A percentile compares a stretch with the other conserved stretches of the same genome.
Evolutionary conservation across 1,140 invertebrate genomes (phyloP).

Genomic region (Drosophila trapezifrons): DNA sequence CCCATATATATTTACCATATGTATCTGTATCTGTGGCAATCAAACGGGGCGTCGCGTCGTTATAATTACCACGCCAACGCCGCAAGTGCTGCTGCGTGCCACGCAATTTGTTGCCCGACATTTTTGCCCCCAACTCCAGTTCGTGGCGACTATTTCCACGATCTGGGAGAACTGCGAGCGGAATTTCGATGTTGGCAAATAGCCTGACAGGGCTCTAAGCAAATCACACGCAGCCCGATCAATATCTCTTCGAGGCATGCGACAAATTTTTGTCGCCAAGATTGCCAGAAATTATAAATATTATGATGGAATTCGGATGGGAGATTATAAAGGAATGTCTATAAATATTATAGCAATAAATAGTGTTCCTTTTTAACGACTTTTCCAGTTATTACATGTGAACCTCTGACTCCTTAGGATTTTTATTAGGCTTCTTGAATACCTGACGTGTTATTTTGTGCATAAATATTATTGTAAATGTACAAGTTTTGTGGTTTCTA

Average conservation of each 20-base stretch:
- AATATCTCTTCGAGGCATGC: constrained; percentile 36
- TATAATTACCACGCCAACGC: constrained; percentile 69
- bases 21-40: constrained; percentile 53
- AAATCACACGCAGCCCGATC: constrained; percentile 69
- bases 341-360: neutral
- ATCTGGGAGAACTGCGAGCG: constrained; percentile 57
- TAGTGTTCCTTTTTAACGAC: neutral
- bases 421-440: neutral
- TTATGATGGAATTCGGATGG: constrained; percentile 17
- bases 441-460: neutral
- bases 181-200: constrained; percentile 71
- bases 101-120: constrained; percentile 69
- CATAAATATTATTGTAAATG: neutral
- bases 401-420: no score
- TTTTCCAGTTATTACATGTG: no score
- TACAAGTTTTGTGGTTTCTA: neutral
- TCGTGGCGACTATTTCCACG: constrained; percentile 26
- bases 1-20: constrained; percentile 62
- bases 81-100: constrained; percentile 40
- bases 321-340: constrained; percentile 18
- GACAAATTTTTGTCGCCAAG: constrained; percentile 38
- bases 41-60: constrained; percentile 61
- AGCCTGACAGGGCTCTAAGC: constrained; percentile 50
- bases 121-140: constrained; percentile 43
- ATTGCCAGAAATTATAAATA: constrained; percentile 22